Percentiles rank a stretch among this genome's conserved stretches.
Evolutionary conservation across 2,888 invertebrate genomes (phyloP).

Genomic region (Clitarchus hookeri): DNA sequence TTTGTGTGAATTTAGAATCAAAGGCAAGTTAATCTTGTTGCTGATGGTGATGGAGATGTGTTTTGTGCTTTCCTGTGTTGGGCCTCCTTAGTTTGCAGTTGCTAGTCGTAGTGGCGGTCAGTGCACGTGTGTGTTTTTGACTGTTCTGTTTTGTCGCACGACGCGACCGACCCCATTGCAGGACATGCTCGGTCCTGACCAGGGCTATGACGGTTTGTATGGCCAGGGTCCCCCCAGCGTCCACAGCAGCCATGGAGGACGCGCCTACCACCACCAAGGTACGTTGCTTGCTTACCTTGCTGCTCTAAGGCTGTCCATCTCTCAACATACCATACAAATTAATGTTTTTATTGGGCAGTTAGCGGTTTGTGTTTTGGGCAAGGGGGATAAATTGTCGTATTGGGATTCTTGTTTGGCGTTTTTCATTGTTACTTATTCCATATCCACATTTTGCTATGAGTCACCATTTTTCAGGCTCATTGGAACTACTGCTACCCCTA

Average conservation of each 20-base stretch:
- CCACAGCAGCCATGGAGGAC: slow-evolving; percentile 77
- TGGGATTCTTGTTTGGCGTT: too few species aligned
- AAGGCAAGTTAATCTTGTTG: too few species aligned
- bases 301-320: too few species aligned
- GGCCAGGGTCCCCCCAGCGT: slow-evolving; percentile 88
- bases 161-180: slow-evolving; percentile 53
- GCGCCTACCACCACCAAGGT: slow-evolving; percentile 86
- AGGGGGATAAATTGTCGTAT: too few species aligned
- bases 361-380: too few species aligned
- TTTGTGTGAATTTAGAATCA: too few species aligned
- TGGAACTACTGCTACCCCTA: too few species aligned
- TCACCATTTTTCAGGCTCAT: too few species aligned
- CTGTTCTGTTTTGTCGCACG: slow-evolving; percentile 37
- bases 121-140: slow-evolving; percentile 27
- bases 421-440: too few species aligned
- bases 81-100: slow-evolving; percentile 17
- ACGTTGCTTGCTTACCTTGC: slow-evolving; percentile 54
- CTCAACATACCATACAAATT: too few species aligned
- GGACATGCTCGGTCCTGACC: slow-evolving; percentile 91
- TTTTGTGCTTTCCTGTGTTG: not conserved
- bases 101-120: slow-evolving; percentile 4
- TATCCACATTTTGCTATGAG: too few species aligned
- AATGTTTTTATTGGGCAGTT: too few species aligned
- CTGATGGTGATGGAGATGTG: not conserved
- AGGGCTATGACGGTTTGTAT: slow-evolving; percentile 92